Conservation (phyloP, 2,888 invertebrate genomes). For the Crematogaster levior region DNA sequence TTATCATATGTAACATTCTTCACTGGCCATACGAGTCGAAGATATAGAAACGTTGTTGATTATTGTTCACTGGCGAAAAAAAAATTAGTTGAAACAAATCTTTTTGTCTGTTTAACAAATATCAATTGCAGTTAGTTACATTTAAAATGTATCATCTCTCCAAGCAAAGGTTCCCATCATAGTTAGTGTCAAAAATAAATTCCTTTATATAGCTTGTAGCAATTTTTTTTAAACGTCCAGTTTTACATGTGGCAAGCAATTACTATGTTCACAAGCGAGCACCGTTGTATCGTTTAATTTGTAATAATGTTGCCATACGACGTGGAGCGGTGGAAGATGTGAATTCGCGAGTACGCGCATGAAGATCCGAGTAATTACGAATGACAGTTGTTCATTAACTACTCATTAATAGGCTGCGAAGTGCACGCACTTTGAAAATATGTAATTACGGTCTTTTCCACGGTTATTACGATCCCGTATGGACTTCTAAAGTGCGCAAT, state of each 20-base stretch:
- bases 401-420: conserved; percentile 59
- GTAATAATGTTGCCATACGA: conserved; percentile 52
- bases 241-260: conserved; percentile 20
- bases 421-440: conserved; percentile 35
- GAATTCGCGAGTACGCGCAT: conserved; percentile 39
- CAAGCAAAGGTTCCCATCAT: conserved; percentile 6
- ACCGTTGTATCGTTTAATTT: conserved; percentile 59
- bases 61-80: too few species aligned
- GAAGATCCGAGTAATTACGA: conserved; percentile 58
- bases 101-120: background rate
- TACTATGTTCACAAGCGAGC: conserved; percentile 1
- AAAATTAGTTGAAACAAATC: too few species aligned
- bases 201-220: background rate
- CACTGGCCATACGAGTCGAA: too few species aligned
- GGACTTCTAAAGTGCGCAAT: conserved; percentile 44
- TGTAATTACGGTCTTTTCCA: conserved; percentile 52
- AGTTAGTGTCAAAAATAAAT: background rate
- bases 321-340: conserved; percentile 7
- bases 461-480: conserved; percentile 50
- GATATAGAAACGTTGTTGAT: too few species aligned
- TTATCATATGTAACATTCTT: too few species aligned
- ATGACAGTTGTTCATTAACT: conserved; percentile 63
- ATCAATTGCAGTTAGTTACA: background rate
- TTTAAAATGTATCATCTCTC: background rate
- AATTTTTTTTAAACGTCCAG: conserved; percentile 1